These are phyloP conservation scores for Rhabdomys dilectus DNA, from an alignment of 2,113 vertebrate species.

Conservation along the genomic window DNA sequence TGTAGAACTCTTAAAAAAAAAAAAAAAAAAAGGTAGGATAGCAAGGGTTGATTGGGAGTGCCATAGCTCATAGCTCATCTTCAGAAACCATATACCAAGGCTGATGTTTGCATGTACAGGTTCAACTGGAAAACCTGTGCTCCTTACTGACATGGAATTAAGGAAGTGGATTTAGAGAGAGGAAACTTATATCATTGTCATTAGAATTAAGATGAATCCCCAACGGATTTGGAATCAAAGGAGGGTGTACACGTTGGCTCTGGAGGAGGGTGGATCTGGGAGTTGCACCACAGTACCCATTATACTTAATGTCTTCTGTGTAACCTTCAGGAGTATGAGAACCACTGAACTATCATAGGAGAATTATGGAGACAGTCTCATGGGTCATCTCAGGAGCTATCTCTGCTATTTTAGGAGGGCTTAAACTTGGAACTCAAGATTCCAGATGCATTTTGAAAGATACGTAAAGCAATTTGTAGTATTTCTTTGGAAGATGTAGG, in stretches of 20 bases:
- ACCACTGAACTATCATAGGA: not conserved
- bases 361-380: not conserved
- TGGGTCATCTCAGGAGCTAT: not conserved
- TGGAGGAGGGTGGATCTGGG: not conserved
- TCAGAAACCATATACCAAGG: not conserved
- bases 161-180: not conserved
- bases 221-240: not conserved
- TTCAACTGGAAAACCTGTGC: not conserved
- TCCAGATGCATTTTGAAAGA: not conserved
- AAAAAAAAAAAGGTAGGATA: not conserved
- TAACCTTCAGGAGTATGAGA: not conserved
- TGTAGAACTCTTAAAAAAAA: not conserved
- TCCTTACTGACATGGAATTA: not conserved
- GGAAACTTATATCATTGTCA: not conserved
- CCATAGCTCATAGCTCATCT: not conserved
- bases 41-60: not conserved
- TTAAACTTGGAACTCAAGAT: not conserved
- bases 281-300: not conserved
- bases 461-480: not conserved
- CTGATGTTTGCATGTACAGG: not conserved
- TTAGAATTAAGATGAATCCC: not conserved
- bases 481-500: not conserved
- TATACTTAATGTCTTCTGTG: not conserved
- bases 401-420: not conserved
- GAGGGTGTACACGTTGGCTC: not conserved